phyloP scores from a whole-genome alignment of 92 coral and sea anemone species.

The Umimayanthus chanpuru region DNA sequence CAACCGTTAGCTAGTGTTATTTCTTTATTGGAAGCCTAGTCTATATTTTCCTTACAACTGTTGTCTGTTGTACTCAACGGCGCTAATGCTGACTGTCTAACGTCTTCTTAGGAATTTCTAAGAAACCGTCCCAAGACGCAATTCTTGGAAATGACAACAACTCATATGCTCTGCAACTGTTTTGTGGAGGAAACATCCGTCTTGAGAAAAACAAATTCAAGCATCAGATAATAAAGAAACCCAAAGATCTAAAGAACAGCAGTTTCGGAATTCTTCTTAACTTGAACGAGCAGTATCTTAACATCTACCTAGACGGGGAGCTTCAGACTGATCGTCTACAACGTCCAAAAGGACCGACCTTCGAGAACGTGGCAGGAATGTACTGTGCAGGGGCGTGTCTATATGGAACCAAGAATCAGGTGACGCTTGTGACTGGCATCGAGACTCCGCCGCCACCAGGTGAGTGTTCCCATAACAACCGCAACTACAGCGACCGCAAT shows the following conservation, averaged over 20 bases:
- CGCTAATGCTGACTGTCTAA: background rate
- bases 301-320: constrained; percentile 82
- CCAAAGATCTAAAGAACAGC: constrained; percentile 74
- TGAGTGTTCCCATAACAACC: constrained; percentile 21
- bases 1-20: too few species aligned
- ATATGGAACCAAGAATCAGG: constrained; percentile 75
- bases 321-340: constrained; percentile 65
- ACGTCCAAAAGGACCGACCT: constrained; percentile 84
- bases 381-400: constrained; percentile 83
- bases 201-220: constrained; percentile 73
- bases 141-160: constrained; percentile 74
- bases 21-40: too few species aligned
- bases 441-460: constrained; percentile 85
- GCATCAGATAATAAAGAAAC: constrained; percentile 70
- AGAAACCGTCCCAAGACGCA: constrained; percentile 67
- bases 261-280: constrained; percentile 77
- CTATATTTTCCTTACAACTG: too few species aligned
- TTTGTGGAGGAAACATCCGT: constrained; percentile 66
- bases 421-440: constrained; percentile 80
- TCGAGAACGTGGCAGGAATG: constrained; percentile 76
- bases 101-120: constrained; percentile 63
- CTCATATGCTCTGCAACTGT: constrained; percentile 79
- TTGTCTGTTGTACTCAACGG: background rate
- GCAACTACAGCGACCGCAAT: too few species aligned
- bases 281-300: constrained; percentile 72